Conservation (phyloP, 2,113 vertebrate species). For the Callaeas wilsoni region DNA sequence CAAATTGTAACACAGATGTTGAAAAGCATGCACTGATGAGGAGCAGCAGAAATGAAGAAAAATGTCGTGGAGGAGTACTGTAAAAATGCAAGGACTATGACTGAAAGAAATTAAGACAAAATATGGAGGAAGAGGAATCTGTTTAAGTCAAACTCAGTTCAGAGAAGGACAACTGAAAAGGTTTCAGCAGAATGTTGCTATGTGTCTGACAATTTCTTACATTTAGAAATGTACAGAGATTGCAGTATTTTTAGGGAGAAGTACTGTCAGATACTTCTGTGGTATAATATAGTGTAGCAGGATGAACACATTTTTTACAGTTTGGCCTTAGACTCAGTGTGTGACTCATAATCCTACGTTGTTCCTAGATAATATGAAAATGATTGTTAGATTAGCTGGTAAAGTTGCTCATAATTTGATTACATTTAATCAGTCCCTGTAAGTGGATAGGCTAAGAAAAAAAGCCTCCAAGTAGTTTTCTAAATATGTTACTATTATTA, state of each 20-base stretch:
- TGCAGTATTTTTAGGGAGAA: not conserved
- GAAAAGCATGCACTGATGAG: not conserved
- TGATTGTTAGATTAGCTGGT: not conserved
- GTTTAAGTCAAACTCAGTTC: not conserved
- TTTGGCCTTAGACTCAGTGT: not conserved
- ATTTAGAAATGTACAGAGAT: not conserved
- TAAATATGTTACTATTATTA: not conserved
- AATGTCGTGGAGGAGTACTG: not conserved
- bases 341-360: not conserved
- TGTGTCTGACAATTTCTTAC: not conserved
- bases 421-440: not conserved
- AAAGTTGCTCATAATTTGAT: not conserved
- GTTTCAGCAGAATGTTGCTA: not conserved
- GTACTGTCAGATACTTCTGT: not conserved
- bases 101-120: not conserved
- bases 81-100: not conserved
- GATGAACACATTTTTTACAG: not conserved
- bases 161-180: not conserved
- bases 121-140: not conserved
- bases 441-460: not conserved
- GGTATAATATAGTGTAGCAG: not conserved
- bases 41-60: not conserved
- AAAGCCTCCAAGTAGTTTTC: not conserved
- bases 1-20: not conserved
- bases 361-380: not conserved